Evolutionary conservation across 2,888 invertebrate species (phyloP).

Genomic region (Brachynemurus nebulosus): DNA sequence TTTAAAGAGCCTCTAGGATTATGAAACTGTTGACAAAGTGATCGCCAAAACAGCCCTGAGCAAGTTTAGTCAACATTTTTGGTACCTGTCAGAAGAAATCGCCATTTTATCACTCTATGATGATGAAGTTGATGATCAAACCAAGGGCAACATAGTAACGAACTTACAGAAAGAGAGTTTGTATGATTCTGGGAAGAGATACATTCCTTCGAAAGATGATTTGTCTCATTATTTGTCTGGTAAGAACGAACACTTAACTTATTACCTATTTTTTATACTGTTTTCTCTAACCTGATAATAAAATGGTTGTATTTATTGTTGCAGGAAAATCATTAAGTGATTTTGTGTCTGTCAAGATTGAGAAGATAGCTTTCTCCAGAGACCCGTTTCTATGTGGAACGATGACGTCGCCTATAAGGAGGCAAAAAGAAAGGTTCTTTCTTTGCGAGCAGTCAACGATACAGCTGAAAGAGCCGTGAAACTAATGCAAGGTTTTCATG

Average conservation of each 20-base stretch:
- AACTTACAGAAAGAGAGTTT: constrained; percentile 12
- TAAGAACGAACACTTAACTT: constrained; percentile 7
- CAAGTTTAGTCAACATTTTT: too few species aligned
- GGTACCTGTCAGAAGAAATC: too few species aligned
- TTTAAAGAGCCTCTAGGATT: too few species aligned
- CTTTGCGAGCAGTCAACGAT: constrained; percentile 13
- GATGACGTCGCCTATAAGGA: constrained; percentile 2
- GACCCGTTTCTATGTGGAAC: neutral
- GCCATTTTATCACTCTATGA: too few species aligned
- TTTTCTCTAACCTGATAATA: constrained; percentile 4
- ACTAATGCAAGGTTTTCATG: constrained; percentile 13
- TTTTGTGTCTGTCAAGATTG: constrained; percentile 6
- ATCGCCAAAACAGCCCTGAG: too few species aligned
- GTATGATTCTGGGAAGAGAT: constrained; percentile 16
- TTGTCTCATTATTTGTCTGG: constrained; percentile 14
- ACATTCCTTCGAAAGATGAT: constrained; percentile 24
- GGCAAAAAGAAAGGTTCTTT: constrained; percentile 5
- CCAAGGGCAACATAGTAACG: too few species aligned
- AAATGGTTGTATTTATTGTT: constrained; percentile 1
- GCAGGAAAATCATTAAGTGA: constrained; percentile 5
- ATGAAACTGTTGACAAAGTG: too few species aligned
- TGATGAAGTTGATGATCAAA: too few species aligned
- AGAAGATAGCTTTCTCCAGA: neutral
- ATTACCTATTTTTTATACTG: constrained; percentile 4
- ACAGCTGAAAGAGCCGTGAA: constrained; percentile 14